Conservation (phyloP, 2,113 vertebrate species). For the Burhinus bistriatus region DNA sequence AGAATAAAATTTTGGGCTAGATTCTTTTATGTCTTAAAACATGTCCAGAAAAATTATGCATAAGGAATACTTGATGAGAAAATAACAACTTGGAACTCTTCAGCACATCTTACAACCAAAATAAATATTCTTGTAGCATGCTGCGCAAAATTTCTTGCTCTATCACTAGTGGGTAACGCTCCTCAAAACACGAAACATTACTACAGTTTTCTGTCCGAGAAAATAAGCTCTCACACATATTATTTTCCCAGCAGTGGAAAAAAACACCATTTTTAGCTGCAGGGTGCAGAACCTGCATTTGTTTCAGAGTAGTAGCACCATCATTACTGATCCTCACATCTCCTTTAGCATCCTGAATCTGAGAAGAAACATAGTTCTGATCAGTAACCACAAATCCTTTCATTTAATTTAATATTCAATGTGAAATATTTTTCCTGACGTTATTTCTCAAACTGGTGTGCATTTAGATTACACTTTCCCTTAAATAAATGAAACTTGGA, state of each 20-base stretch:
- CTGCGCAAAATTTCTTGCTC: background rate
- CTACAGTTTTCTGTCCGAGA: accelerated
- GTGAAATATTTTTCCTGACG: background rate
- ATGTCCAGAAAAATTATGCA: accelerated
- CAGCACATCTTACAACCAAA: background rate
- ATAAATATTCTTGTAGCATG: accelerated
- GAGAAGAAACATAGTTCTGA: no score
- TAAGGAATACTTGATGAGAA: accelerated
- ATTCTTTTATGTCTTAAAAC: background rate
- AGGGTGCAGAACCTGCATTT: slow-evolving; percentile 98
- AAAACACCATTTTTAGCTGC: slow-evolving; percentile 90
- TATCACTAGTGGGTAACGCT: background rate
- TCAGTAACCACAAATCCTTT: background rate
- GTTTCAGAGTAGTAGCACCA: slow-evolving; percentile 96
- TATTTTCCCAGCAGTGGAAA: accelerated
- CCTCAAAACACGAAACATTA: background rate
- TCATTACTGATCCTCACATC: slow-evolving; percentile 98
- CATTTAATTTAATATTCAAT: accelerated
- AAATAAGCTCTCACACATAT: background rate
- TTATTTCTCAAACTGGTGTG: accelerated
- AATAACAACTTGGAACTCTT: background rate
- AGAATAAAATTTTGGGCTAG: no score
- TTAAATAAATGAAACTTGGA: background rate
- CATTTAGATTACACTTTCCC: background rate
- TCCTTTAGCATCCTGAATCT: slow-evolving; percentile 99